Percentiles rank a stretch among this genome's conserved stretches.
These are phyloP conservation scores for Bilobella aurantiaca DNA, from an alignment of 1,140 invertebrate genomes.

Conservation along the genomic window DNA sequence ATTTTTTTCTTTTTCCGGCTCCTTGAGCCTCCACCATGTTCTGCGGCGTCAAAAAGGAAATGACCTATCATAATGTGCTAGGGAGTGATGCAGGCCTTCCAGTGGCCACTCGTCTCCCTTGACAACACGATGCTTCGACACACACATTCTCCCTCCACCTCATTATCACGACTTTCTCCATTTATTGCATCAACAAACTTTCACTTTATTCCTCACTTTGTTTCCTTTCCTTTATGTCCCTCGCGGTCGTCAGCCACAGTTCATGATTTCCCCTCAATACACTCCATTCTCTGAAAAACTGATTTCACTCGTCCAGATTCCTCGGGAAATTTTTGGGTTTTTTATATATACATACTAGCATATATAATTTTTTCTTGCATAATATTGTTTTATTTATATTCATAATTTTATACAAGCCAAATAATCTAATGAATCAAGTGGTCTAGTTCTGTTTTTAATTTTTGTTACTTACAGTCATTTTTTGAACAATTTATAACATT, in stretches of 20 bases:
- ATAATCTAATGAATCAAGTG: too few species aligned
- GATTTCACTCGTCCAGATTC: neutral
- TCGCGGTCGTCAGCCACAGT: too few species aligned
- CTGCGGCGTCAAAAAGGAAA: conserved; percentile 21
- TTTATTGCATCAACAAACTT: conserved; percentile 5
- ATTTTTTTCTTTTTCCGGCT: conserved; percentile 11
- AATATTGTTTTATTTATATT: too few species aligned
- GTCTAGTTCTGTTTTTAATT: too few species aligned
- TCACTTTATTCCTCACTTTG: neutral
- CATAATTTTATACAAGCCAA: too few species aligned
- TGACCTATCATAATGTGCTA: conserved; percentile 23
- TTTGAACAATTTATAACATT: too few species aligned
- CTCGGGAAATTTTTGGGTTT: too few species aligned
- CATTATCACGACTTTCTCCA: neutral
- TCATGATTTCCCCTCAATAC: neutral
- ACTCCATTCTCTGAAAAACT: neutral
- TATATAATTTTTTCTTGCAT: too few species aligned
- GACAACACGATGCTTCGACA: neutral
- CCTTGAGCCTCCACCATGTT: conserved; percentile 7
- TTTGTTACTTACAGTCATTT: too few species aligned
- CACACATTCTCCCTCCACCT: neutral
- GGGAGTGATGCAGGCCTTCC: conserved; percentile 7
- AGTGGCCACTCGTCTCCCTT: neutral
- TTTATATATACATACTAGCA: too few species aligned
- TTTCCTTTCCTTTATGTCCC: neutral